Base-by-base conservation (phyloP, 2,797 vertebrate species). In the Acestrorhynchus altus region DNA sequence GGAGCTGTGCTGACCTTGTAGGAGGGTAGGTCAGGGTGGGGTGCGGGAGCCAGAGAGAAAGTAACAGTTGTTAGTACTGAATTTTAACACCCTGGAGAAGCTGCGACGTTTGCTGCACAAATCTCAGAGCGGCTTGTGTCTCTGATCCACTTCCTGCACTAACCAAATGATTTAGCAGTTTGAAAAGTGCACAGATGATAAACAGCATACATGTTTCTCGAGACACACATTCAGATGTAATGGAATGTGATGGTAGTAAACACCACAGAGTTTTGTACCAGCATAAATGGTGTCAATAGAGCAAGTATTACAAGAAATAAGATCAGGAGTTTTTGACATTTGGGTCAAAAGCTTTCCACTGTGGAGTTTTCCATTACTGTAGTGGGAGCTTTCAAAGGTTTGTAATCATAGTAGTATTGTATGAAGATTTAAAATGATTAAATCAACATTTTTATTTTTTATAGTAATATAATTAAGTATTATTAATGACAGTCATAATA, bases 1-100 rank as follows among this genome's bases (percentile, higher is more conserved):
- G 11, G 20, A 72, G 40, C 26, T 57, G 59, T 56, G 24, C 0
- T 85, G 84, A 77, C 86, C 92, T 93, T 92, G 89, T 12, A 20
- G 49, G 71, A 22, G 40, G 4, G 44, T 22, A 20, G 51, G 10
- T 51, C 6, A 13, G 47, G 13, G 20, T 18, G 7, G 16, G 52
- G 69, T 65, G 40, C 20, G 40, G 35, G 24, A 20, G 8, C 8
- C 13, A 28, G 35, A 59, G 46, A 61, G 69, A 71, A 46, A 77
- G 74, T 52, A 52, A 71, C 28, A 68, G 42, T 44, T 76, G 42
- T 22, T 72, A 31, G 65, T 44, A 64, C 42, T 40, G 65, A 47
- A 44, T 61, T 35, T 5, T 31, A 22, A 60, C 74, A 72, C 63
- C 56, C 39, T 59, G 73, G 63, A n/a, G 16, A 42, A 44, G 39